phyloP scores from a whole-genome alignment of 1,140 invertebrate species.

The Tetranychus urticae region DNA sequence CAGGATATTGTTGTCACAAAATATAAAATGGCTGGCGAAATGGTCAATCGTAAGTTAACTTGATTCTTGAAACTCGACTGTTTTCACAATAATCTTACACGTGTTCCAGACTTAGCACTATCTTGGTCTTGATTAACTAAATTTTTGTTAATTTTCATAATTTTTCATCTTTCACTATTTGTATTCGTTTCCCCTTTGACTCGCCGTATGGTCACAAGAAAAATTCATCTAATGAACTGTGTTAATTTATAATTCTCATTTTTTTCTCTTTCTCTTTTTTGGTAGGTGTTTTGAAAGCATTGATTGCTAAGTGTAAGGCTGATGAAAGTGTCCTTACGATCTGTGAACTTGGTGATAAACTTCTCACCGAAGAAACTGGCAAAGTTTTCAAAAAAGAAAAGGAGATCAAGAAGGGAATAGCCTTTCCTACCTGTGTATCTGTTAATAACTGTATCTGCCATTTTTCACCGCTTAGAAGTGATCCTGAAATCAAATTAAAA shows the following conservation, averaged over 20 bases:
- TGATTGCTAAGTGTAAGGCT: constrained; percentile 61
- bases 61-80: background rate
- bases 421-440: constrained; percentile 94
- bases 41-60: constrained; percentile 66
- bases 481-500: constrained; percentile 63
- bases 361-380: constrained; percentile 67
- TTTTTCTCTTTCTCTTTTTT: no score
- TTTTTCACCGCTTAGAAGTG: constrained; percentile 80
- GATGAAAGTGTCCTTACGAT: constrained; percentile 70
- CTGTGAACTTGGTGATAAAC: constrained; percentile 71
- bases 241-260: no score
- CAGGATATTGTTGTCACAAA: constrained; percentile 97
- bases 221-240: no score
- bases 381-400: constrained; percentile 98
- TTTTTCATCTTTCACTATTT: no score
- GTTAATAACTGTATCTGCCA: constrained; percentile 99
- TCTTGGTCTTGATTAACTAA: no score
- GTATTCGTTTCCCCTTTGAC: no score
- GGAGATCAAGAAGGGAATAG: constrained; percentile 78
- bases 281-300: constrained; percentile 59
- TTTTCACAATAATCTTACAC: background rate
- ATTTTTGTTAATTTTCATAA: no score
- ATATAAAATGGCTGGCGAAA: constrained; percentile 97
- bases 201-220: no score
- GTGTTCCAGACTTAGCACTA: background rate